phyloP scores from a whole-genome alignment of 1,140 invertebrate species.

The Drosophila teissieri region DNA sequence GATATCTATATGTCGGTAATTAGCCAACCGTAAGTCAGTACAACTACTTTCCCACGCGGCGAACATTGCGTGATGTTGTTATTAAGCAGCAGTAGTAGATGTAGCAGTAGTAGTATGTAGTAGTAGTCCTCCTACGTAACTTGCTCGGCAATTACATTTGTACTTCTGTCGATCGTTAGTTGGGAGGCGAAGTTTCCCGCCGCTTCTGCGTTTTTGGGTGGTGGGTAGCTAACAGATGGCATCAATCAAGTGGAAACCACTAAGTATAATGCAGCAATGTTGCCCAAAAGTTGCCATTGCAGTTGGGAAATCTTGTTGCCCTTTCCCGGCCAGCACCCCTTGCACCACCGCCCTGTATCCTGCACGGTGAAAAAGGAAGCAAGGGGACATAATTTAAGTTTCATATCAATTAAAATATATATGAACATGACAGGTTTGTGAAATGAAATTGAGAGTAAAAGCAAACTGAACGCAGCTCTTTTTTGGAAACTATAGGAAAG shows the following conservation, averaged over 20 bases:
- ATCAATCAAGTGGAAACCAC: constrained; percentile 82
- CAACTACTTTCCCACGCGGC: constrained; percentile 59
- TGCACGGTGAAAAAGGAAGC: constrained; percentile 1
- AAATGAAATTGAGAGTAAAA: background rate
- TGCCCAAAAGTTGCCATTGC: constrained; percentile 47
- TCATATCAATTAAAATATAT: background rate
- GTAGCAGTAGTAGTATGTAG: constrained; percentile 10
- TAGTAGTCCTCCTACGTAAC: constrained; percentile 35
- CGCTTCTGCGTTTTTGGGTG: constrained; percentile 13
- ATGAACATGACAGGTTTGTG: background rate
- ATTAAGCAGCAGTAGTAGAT: constrained; percentile 22
- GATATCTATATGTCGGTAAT: constrained; percentile 58
- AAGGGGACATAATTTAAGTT: background rate
- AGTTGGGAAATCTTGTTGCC: constrained; percentile 63
- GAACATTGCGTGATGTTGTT: constrained; percentile 57
- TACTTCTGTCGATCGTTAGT: constrained; percentile 49
- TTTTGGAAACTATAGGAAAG: too few species aligned
- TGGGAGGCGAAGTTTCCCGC: constrained; percentile 33
- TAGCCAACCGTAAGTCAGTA: constrained; percentile 57
- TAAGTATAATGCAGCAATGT: constrained; percentile 69
- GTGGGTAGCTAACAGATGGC: constrained; percentile 62
- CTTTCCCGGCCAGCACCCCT: constrained; percentile 6
- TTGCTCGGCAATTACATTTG: constrained; percentile 47
- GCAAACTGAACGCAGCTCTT: too few species aligned
- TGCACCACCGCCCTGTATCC: background rate